Percentiles rank a stretch among this genome's conserved stretches.
Evolutionary conservation across 2,888 invertebrate genomes (phyloP).

Genomic region (Icerya purchasi): DNA sequence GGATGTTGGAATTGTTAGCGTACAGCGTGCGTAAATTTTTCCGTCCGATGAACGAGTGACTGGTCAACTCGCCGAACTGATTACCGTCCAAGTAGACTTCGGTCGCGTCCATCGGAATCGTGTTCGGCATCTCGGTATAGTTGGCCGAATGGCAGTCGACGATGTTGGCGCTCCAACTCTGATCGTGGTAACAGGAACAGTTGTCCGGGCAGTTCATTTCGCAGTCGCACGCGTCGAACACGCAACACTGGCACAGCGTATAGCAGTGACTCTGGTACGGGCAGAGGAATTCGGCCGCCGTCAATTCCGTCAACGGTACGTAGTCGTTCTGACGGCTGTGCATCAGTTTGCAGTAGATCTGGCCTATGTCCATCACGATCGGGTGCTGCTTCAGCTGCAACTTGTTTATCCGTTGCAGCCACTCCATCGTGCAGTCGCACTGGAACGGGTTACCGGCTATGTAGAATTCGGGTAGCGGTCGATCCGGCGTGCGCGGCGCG

Average conservation of each 20-base stretch:
- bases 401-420: slow-evolving; percentile 78
- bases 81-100: slow-evolving; percentile 86
- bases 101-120: slow-evolving; percentile 87
- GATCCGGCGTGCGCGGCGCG: slow-evolving; percentile 44
- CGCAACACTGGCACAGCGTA: slow-evolving; percentile 84
- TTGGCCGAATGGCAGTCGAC: slow-evolving; percentile 71
- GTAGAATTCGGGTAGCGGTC: slow-evolving; percentile 67
- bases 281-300: slow-evolving; percentile 76
- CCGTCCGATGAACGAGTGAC: slow-evolving; percentile 76
- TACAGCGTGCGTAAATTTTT: slow-evolving; percentile 71
- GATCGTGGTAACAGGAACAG: slow-evolving; percentile 87
- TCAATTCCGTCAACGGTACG: slow-evolving; percentile 66
- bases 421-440: slow-evolving; percentile 88
- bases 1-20: slow-evolving; percentile 71
- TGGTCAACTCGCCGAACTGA: slow-evolving; percentile 62
- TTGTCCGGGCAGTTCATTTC: slow-evolving; percentile 88
- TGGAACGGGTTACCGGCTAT: slow-evolving; percentile 85
- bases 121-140: slow-evolving; percentile 50
- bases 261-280: slow-evolving; percentile 84
- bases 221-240: slow-evolving; percentile 91
- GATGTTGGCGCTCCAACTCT: slow-evolving; percentile 78
- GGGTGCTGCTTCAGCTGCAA: slow-evolving; percentile 65
- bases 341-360: slow-evolving; percentile 67
- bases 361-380: slow-evolving; percentile 72
- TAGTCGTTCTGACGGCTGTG: slow-evolving; percentile 56